These are phyloP conservation scores for Tragulus kanchil DNA, from an alignment of 2,113 vertebrate genomes.

Conservation along the genomic window DNA sequence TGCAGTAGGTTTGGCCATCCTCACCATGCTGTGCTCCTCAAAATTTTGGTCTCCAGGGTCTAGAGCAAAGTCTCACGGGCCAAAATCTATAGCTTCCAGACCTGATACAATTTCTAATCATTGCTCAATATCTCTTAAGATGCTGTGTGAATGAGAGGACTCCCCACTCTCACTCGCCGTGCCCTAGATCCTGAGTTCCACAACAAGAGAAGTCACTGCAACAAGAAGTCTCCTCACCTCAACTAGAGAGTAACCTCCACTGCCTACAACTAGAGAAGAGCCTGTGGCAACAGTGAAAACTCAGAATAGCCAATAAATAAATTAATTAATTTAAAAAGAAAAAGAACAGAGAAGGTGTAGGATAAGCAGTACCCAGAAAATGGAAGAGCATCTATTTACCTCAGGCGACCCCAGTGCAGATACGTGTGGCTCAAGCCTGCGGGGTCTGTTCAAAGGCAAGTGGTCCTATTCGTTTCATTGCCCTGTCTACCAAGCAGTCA, in stretches of 20 bases:
- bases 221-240: too few relatives aligned
- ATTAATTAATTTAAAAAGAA: too few relatives aligned
- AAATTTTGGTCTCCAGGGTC: neutral
- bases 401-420: neutral
- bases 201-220: too few relatives aligned
- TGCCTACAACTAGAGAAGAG: too few relatives aligned
- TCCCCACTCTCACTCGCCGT: neutral
- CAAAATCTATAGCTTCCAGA: neutral
- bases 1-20: neutral
- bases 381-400: neutral
- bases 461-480: neutral
- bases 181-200: too few relatives aligned
- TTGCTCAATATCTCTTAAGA: neutral
- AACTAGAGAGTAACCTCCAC: too few relatives aligned
- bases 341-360: neutral
- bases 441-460: neutral
- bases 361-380: neutral
- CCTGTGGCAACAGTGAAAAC: too few relatives aligned
- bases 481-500: neutral
- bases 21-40: neutral
- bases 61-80: neutral
- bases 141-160: neutral
- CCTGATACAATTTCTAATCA: neutral
- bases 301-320: too few relatives aligned
- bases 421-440: neutral